Base-by-base conservation (phyloP, 2,797 vertebrate species). In the Sitta carolinensis region DNA sequence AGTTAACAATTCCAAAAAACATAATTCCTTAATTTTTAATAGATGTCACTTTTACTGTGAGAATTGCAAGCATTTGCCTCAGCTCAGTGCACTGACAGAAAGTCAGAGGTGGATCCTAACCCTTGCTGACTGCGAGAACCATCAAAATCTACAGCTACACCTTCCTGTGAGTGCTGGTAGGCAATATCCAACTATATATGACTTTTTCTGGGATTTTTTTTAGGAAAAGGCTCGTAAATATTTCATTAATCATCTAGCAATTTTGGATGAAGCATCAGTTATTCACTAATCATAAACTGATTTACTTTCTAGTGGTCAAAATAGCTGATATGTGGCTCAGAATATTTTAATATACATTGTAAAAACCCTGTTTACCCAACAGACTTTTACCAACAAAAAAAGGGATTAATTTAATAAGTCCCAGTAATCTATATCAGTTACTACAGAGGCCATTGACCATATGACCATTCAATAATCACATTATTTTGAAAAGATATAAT, bases 241-340 rank as follows among this genome's bases (percentile, higher is more conserved):
- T 64, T 57, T 87, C 17, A 26, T 15, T 81, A 61, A 45, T 61
- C 1, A 11, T 70, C 11, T 59, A 64, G 27, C 9, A 57, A 2
- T 62, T 77, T 88, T 38, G 4, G 7, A 13, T 17, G 16, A 43
- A 89, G 27, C 1, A 22, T 20, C 12, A 47, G 32, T 51, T 18
- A 52, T 75, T 68, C 34, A 26, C 11, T 38, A 59, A 52, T 42
- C 19, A 68, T 8, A 54, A 67, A 8, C 1, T 74, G 16, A 59
- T 32, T 12, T 75, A 18, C 10, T 64, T 89, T 75, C 9, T 72
- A 21, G 15, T 61, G 7, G 15, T n/a, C 34, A 21, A 34, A 51
- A 42, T 0, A 4, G 15, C 4, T 50, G 45, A 27, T 23, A 8
- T 2, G 2, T 42, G 20, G 6, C 10, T 63, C 54, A 78, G 9